phyloP scores from a whole-genome alignment of 2,113 vertebrate genomes.

The Hyla sarda region DNA sequence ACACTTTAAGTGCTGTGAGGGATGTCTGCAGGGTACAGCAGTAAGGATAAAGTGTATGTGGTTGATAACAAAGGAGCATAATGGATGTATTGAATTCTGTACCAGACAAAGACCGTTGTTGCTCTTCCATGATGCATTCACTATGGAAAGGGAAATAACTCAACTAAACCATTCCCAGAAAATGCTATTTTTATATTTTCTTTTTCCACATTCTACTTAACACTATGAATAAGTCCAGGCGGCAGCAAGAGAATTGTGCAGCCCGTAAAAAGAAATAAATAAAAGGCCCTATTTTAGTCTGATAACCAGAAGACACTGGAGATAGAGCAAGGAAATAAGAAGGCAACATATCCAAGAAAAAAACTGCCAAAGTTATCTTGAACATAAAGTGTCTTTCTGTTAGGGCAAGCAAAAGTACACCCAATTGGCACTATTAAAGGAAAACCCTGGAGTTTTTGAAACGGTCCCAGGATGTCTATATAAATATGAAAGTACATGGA shows the following conservation, averaged over 20 bases:
- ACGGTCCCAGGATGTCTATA: too few relatives aligned
- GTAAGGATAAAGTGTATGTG: neutral
- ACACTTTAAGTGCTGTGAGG: neutral
- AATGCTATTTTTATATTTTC: slow-evolving; percentile 63
- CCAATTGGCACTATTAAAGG: too few relatives aligned
- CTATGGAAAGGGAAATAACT: slow-evolving; percentile 63
- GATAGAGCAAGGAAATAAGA: slow-evolving; percentile 26
- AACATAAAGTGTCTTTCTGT: neutral
- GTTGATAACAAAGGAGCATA: neutral
- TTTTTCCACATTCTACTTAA: slow-evolving; percentile 65
- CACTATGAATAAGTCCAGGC: slow-evolving; percentile 64
- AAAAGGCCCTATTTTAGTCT: slow-evolving; percentile 60
- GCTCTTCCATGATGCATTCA: slow-evolving; percentile 20
- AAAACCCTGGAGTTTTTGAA: too few relatives aligned
- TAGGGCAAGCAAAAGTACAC: too few relatives aligned
- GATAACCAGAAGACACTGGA: slow-evolving; percentile 45
- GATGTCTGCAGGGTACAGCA: neutral
- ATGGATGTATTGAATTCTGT: neutral
- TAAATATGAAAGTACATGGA: too few relatives aligned
- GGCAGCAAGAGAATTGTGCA: slow-evolving; percentile 55
- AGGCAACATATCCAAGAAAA: neutral
- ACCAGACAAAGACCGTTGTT: slow-evolving; percentile 61
- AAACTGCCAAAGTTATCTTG: neutral
- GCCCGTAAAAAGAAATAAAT: slow-evolving; percentile 33
- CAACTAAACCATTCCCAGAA: slow-evolving; percentile 58